Percentiles rank a stretch among this genome's conserved stretches.
phyloP scores from a whole-genome alignment of 2,113 vertebrate genomes.

The Chitala chitala region DNA sequence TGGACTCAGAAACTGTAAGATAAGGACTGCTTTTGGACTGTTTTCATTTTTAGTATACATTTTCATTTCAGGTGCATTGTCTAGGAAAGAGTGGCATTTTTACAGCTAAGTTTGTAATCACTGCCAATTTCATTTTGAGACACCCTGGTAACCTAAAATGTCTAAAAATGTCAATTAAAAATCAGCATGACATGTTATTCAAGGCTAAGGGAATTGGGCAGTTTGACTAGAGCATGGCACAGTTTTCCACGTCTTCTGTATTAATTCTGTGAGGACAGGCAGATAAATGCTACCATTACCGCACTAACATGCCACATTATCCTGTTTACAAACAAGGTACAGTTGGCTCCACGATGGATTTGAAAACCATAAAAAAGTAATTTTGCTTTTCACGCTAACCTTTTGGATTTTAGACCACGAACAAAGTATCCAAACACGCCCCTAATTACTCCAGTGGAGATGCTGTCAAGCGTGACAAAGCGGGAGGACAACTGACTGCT shows the following conservation, averaged over 20 bases:
- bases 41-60: neutral
- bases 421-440: too few species aligned
- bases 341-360: neutral
- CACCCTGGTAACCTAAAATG: neutral
- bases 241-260: neutral
- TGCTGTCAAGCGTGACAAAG: too few species aligned
- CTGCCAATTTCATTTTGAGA: neutral
- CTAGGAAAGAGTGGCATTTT: neutral
- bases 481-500: neutral
- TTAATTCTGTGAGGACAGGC: neutral
- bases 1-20: neutral
- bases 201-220: neutral
- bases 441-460: too few species aligned
- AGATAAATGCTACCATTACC: too few species aligned
- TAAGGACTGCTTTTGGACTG: neutral
- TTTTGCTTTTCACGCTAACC: too few species aligned
- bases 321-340: neutral
- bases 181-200: neutral
- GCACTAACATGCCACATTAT: neutral
- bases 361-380: neutral
- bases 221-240: neutral
- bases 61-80: neutral
- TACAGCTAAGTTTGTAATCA: neutral
- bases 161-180: conserved; percentile 3
- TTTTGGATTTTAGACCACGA: too few species aligned